Evolutionary conservation across 2,113 vertebrate species (phyloP).

Genomic region (Corapipo altera): DNA sequence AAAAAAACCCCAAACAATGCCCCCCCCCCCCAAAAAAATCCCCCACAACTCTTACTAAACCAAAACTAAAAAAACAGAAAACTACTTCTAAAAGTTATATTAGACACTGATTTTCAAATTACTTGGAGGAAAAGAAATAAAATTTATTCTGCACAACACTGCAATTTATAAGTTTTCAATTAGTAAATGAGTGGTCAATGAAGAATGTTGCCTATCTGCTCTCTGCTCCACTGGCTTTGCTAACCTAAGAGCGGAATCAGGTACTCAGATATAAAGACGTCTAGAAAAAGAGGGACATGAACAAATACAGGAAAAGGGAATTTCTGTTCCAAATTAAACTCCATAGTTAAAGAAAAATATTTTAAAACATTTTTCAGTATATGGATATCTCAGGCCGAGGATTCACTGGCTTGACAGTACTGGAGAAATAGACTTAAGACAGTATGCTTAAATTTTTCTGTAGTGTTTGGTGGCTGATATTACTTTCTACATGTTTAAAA

Average conservation of each 20-base stretch:
- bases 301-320: background rate
- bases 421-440: background rate
- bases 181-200: background rate
- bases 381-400: background rate
- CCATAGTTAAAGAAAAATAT: background rate
- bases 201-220: background rate
- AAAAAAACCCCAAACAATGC: background rate
- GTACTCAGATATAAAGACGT: background rate
- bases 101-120: background rate
- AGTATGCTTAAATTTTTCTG: background rate
- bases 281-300: background rate
- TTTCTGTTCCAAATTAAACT: background rate
- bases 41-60: background rate
- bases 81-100: background rate
- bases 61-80: background rate
- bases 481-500: background rate
- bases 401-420: background rate
- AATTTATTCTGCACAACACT: background rate
- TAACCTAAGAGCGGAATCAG: background rate
- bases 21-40: no score
- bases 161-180: background rate
- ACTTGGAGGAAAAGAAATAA: background rate
- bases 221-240: background rate
- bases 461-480: background rate
- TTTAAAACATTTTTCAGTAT: background rate